Conservation (phyloP, 53 echinoderm and acorn worm genomes). For the Temnopleurus reevesii region DNA sequence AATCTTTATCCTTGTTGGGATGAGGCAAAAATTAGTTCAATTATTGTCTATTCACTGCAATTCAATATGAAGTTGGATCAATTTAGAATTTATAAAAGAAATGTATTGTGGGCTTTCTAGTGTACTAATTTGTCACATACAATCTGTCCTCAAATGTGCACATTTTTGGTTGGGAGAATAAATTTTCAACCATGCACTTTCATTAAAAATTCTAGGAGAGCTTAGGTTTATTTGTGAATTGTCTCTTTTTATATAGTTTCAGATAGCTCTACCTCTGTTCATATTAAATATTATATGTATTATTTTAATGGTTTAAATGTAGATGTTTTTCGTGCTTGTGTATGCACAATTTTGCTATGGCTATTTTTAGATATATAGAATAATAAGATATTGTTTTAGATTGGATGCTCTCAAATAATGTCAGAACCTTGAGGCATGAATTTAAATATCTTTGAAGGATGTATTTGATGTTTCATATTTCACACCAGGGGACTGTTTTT, state of each 20-base stretch:
- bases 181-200: too few relatives aligned
- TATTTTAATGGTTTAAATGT: neutral
- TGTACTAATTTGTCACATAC: neutral
- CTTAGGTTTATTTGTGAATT: neutral
- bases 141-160: neutral
- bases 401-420: too few relatives aligned
- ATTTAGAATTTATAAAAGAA: neutral
- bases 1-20: too few relatives aligned
- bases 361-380: too few relatives aligned
- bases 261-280: conserved; percentile 42
- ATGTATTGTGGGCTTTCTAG: neutral
- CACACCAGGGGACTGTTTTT: too few relatives aligned
- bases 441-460: too few relatives aligned
- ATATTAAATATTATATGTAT: neutral
- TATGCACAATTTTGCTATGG: neutral
- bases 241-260: conserved; percentile 19
- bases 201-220: neutral
- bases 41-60: too few relatives aligned
- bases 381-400: too few relatives aligned
- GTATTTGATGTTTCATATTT: too few relatives aligned
- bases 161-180: neutral
- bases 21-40: too few relatives aligned
- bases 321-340: neutral
- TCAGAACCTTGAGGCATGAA: too few relatives aligned
- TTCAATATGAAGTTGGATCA: neutral